Evolutionary conservation across 2,113 vertebrate species (phyloP).

Genomic region (Prolemur simus): DNA sequence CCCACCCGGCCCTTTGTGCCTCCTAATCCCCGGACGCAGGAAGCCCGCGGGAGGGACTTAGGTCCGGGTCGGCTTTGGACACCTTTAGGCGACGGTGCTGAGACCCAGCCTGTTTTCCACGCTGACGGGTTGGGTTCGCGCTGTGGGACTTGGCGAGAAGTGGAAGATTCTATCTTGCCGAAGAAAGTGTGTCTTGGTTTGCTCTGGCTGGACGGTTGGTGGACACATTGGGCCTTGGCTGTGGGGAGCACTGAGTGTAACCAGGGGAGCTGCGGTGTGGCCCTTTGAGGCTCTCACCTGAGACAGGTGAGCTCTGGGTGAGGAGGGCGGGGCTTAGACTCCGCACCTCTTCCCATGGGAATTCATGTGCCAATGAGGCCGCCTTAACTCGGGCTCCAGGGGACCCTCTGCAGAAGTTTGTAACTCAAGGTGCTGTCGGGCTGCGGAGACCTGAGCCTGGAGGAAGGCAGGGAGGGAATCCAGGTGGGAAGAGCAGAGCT

Average conservation of each 20-base stretch:
- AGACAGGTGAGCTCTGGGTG: conserved; percentile 47
- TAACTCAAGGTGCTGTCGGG: background rate
- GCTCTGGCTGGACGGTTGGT: background rate
- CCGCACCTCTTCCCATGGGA: background rate
- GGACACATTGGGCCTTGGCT: background rate
- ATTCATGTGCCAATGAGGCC: background rate
- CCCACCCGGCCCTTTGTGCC: conserved; percentile 58
- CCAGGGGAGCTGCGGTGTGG: background rate
- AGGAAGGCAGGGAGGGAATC: background rate
- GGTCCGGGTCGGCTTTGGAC: background rate
- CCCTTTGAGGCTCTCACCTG: conserved; percentile 16
- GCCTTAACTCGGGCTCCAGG: background rate
- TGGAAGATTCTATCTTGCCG: background rate
- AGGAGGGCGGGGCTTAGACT: background rate
- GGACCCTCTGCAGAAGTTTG: background rate
- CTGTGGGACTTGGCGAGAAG: background rate
- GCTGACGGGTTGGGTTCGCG: background rate
- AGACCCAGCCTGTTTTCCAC: background rate
- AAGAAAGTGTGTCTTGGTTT: background rate
- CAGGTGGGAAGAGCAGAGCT: background rate
- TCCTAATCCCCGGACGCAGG: conserved; percentile 71
- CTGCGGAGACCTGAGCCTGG: background rate
- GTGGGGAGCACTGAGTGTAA: background rate
- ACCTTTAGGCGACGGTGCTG: background rate
- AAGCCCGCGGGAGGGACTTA: conserved; percentile 54